Conservation (phyloP, 1,140 invertebrate species). For the Agraylea sexmaculata region DNA sequence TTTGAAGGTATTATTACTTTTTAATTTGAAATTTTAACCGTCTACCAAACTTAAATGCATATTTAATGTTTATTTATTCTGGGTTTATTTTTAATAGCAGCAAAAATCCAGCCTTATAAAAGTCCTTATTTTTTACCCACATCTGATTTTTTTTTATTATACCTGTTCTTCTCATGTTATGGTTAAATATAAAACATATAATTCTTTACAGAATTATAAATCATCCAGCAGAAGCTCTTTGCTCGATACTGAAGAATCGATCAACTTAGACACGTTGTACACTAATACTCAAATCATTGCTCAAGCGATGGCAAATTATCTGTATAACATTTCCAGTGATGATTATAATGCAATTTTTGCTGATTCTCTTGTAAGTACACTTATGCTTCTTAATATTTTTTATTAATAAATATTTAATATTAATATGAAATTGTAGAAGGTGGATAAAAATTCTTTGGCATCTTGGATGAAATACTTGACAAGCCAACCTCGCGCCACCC, state of each 20-base stretch:
- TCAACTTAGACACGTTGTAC: slow-evolving; percentile 49
- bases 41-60: background rate
- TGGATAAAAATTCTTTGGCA: slow-evolving; percentile 57
- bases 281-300: slow-evolving; percentile 67
- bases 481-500: slow-evolving; percentile 58
- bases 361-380: slow-evolving; percentile 54
- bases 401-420: slow-evolving; percentile 9
- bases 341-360: slow-evolving; percentile 47
- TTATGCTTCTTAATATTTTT: slow-evolving; percentile 13
- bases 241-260: slow-evolving; percentile 41
- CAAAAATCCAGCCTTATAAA: too few species aligned
- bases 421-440: slow-evolving; percentile 48
- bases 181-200: background rate
- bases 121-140: too few species aligned
- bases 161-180: too few species aligned
- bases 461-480: slow-evolving; percentile 64
- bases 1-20: slow-evolving; percentile 35
- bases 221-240: slow-evolving; percentile 16
- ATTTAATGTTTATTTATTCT: too few species aligned
- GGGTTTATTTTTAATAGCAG: too few species aligned
- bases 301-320: slow-evolving; percentile 69
- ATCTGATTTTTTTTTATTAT: too few species aligned
- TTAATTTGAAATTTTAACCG: slow-evolving; percentile 1
- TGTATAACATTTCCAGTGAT: slow-evolving; percentile 69
- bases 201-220: slow-evolving; percentile 17